Conservation (phyloP, 2,113 vertebrate genomes). For the Stomatorhinus ivindoensis region DNA sequence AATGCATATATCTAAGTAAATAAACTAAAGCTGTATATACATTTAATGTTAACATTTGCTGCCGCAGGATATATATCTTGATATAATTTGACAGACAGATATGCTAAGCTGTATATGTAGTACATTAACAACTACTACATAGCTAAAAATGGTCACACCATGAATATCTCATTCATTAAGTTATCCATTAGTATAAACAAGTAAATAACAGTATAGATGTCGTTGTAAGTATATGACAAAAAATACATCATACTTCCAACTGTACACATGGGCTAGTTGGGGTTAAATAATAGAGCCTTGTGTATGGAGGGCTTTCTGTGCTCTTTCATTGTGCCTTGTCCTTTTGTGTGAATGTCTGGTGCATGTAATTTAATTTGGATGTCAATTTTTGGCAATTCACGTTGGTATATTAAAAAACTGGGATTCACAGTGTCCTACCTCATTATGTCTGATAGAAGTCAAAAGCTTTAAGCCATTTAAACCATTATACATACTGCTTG, state of each 20-base stretch:
- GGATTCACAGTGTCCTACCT: too few relatives aligned
- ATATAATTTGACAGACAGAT: not conserved
- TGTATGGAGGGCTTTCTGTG: not conserved
- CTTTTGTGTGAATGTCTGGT: not conserved
- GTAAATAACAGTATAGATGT: not conserved
- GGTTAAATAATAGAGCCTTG: slow-evolving; percentile 4
- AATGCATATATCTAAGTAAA: slow-evolving; percentile 2
- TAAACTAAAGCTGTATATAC: not conserved
- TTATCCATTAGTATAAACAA: not conserved
- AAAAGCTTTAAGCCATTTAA: not conserved
- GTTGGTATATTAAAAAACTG: not conserved
- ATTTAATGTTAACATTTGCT: not conserved
- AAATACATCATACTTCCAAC: not conserved
- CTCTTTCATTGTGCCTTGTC: not conserved
- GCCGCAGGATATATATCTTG: not conserved
- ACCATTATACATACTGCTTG: not conserved
- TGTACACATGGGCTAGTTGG: not conserved
- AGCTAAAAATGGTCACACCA: not conserved
- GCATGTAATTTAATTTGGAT: slow-evolving; percentile 18
- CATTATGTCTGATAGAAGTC: not conserved
- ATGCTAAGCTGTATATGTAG: not conserved
- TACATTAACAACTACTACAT: slow-evolving; percentile 20
- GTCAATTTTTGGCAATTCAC: slow-evolving; percentile 17
- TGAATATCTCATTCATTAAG: not conserved
- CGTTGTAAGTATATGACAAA: not conserved